Evolutionary conservation across 2,888 invertebrate species (phyloP), one percentile per base, ranked within the genome.

Genomic region (Trypoxylon attenuatum): DNA sequence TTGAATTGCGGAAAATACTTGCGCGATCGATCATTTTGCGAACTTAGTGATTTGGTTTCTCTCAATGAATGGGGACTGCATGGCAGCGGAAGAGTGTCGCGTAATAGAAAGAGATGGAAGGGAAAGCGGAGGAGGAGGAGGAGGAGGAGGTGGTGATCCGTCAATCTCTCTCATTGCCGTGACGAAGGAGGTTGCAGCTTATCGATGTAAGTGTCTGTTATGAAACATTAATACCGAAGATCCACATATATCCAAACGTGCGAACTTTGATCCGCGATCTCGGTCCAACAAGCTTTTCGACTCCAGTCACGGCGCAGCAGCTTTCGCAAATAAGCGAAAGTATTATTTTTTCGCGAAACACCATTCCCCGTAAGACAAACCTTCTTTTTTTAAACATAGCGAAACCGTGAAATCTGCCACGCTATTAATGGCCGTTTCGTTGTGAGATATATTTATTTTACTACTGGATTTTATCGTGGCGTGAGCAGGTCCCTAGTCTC

Each of bases 1-100:
- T n/a, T n/a, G n/a, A n/a, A n/a, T n/a, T n/a, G n/a, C n/a, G n/a
- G n/a, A 64, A 71, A 55, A 68, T 45, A 41, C 56, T 66, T 47
- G 57, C 59, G 63, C 54, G 71, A 76, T 71, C 70, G 59, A 59
- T 69, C 63, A 49, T 71, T 66, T 71, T 54, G 47, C 62, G 29
- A 66, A 64, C 78, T 80, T 78, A 77, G 78, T 78, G 77, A 81
- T 76, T 79, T 74, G 79, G 73, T 69, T 71, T 71, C 73, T 65
- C 79, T n/a, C n/a, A 79, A 82, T 83, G 82, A 83, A 82, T 80
- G 80, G 74, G 73, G 73, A 79, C 81, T 71, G 78, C 71, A 64
- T 68, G 72, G 57, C 69, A 61, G 64, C 65, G 65, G n/a, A n/a
- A n/a, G n/a, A n/a, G n/a, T n/a, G n/a, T n/a, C n/a, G n/a, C n/a